These are phyloP conservation scores for Taeniopygia guttata DNA, from an alignment of 2,797 vertebrate species.

Conservation along the genomic window DNA sequence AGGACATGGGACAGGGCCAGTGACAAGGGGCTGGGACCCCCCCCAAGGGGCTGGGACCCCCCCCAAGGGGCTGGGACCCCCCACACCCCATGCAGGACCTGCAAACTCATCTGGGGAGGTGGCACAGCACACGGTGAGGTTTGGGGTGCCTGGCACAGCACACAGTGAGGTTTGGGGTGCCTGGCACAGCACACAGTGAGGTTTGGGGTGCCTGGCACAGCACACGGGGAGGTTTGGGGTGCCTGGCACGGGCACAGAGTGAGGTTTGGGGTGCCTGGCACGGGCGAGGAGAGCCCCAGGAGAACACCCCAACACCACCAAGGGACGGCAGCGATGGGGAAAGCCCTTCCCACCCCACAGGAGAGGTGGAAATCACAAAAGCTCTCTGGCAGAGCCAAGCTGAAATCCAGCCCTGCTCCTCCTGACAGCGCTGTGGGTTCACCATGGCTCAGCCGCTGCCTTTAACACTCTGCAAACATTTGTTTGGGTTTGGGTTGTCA, in stretches of 20 bases:
- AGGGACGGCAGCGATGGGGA: background rate
- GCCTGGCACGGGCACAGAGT: background rate
- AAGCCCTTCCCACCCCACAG: background rate
- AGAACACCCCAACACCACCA: background rate
- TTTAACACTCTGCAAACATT: background rate
- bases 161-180: too few species aligned
- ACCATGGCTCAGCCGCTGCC: accelerated
- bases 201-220: too few species aligned
- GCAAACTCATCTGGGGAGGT: too few species aligned
- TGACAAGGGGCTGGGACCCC: too few species aligned
- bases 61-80: too few species aligned
- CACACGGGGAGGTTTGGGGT: too few species aligned
- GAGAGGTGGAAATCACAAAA: background rate
- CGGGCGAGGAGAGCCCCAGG: background rate
- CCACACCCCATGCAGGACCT: too few species aligned
- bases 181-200: too few species aligned
- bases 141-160: too few species aligned
- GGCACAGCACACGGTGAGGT: too few species aligned
- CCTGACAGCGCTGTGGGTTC: accelerated
- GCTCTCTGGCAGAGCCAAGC: background rate
- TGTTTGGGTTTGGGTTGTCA: background rate
- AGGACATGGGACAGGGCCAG: too few species aligned
- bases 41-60: too few species aligned
- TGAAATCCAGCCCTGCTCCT: background rate
- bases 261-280: background rate